Percentiles rank a stretch among this genome's conserved stretches.
phyloP scores from a whole-genome alignment of 37 sponge, comb jelly and placozoan genomes.

The Eunapius fragilis region DNA sequence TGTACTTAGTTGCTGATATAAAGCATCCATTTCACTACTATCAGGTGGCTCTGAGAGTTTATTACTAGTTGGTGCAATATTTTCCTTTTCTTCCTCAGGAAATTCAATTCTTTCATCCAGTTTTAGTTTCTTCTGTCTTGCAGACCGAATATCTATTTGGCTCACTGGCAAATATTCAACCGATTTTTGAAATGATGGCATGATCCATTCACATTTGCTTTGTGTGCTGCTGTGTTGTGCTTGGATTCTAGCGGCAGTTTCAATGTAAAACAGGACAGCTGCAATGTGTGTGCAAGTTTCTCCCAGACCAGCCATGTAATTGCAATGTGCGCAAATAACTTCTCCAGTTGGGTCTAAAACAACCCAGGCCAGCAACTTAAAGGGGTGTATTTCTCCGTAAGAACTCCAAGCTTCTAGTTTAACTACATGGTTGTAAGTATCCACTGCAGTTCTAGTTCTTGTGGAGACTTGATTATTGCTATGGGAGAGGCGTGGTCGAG shows the following conservation, averaged over 20 bases:
- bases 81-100: not conserved
- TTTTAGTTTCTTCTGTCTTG: not conserved
- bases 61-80: no score
- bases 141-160: not conserved
- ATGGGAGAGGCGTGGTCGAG: no score
- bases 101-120: not conserved
- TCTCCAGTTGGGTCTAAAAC: not conserved
- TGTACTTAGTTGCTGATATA: not conserved
- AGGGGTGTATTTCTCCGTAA: no score
- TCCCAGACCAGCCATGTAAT: not conserved
- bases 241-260: no score
- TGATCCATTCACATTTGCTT: not conserved
- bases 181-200: not conserved
- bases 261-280: not conserved
- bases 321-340: conserved; percentile 1
- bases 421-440: no score
- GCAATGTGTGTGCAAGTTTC: conserved; percentile 6
- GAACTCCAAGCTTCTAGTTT: no score
- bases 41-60: no score
- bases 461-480: no score
- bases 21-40: not conserved
- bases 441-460: no score
- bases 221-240: not conserved
- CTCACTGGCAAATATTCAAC: not conserved
- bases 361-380: not conserved